These are phyloP conservation scores for Montipora foliosa DNA, from an alignment of 64 coral and sea anemone species.

Conservation along the genomic window DNA sequence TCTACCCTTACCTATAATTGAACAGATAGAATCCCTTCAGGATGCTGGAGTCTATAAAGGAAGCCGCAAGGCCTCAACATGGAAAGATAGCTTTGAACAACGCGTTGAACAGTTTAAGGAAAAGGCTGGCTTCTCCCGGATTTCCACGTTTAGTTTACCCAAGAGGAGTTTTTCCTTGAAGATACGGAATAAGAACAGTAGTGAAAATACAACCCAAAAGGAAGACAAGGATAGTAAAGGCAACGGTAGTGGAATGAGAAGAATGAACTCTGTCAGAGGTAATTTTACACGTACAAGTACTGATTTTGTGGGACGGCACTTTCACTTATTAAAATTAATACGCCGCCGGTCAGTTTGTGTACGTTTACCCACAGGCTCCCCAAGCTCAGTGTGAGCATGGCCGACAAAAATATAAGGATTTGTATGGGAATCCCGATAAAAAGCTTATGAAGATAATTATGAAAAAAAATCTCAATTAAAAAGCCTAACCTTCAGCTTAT, in stretches of 20 bases:
- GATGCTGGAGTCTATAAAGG: slow-evolving; percentile 3
- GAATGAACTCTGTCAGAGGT: slow-evolving; percentile 60
- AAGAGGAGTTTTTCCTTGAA: slow-evolving; percentile 20
- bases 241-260: not conserved
- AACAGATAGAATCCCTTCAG: not conserved
- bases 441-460: too few relatives aligned
- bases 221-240: not conserved
- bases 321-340: too few relatives aligned
- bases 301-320: too few relatives aligned
- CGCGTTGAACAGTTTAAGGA: slow-evolving; percentile 37
- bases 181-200: slow-evolving; percentile 7
- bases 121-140: slow-evolving; percentile 18
- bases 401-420: too few relatives aligned
- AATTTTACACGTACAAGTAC: not conserved
- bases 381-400: too few relatives aligned
- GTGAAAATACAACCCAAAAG: slow-evolving; percentile 27
- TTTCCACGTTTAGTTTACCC: not conserved
- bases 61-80: slow-evolving; percentile 7
- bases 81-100: slow-evolving; percentile 28
- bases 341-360: too few relatives aligned
- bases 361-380: too few relatives aligned
- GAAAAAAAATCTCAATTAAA: too few relatives aligned
- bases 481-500: too few relatives aligned
- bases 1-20: not conserved
- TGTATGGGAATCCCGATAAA: too few relatives aligned